phyloP scores from a whole-genome alignment of 2,888 invertebrate species.

The Drosophila incognita region DNA sequence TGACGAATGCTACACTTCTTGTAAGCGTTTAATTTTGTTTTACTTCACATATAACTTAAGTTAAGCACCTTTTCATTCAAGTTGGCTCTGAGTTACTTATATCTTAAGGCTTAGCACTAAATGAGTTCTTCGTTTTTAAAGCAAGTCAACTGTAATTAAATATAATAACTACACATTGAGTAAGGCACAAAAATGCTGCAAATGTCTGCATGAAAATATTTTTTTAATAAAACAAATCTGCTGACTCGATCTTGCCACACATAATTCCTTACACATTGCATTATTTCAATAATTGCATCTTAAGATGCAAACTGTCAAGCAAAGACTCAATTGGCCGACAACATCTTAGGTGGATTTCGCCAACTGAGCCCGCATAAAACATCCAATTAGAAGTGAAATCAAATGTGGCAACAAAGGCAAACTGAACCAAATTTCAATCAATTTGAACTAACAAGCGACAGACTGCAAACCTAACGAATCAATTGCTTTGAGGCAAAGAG shows the following conservation, averaged over 20 bases:
- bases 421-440: conserved; percentile 74
- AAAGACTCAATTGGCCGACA: not conserved
- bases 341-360: not conserved
- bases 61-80: not conserved
- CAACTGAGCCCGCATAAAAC: conserved; percentile 56
- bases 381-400: conserved; percentile 46
- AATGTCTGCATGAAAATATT: not conserved
- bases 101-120: not conserved
- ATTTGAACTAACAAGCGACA: conserved; percentile 73
- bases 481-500: conserved; percentile 46
- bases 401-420: conserved; percentile 50
- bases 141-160: not conserved
- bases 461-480: conserved; percentile 73
- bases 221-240: not conserved
- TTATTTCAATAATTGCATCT: not conserved
- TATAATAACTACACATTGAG: not conserved
- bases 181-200: not conserved
- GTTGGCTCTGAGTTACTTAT: not conserved
- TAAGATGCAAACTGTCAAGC: not conserved
- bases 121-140: not conserved
- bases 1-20: conserved; percentile 42
- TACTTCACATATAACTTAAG: conserved; percentile 38
- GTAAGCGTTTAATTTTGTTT: conserved; percentile 18
- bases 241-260: not conserved
- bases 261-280: not conserved